Base-by-base conservation (phyloP, 2,113 vertebrate species). In the Corvus cornix region DNA sequence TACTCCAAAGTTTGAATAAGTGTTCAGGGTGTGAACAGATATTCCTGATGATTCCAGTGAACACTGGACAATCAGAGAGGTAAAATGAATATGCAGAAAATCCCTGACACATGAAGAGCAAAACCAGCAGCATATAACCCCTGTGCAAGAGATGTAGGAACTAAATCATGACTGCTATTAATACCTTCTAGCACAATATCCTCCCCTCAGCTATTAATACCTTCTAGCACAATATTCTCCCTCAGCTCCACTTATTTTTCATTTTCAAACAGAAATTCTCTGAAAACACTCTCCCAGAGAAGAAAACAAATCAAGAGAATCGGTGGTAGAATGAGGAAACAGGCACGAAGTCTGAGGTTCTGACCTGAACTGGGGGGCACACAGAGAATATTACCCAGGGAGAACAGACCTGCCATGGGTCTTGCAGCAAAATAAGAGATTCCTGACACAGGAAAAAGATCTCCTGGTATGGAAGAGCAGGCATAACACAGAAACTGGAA, bases 151-250 rank as follows among this genome's bases (percentile, higher is more conserved):
- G 35, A 91, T 77, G 55, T 17, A 33, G 33, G 69, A 84, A 37
- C 64, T 87, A 74, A 89, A 58, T 33, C 41, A 92, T 46, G 68
- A 77, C 89, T 92, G 39, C 68, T 92, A 90, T 93, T 94, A 90
- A 92, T 70, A 90, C 56, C 69, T 84, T 10, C 90, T 30, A 76
- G 58, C 48, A 89, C 84, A 91, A 62, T 67, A 95, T 53, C 49
- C n/a, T 89, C 52, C 41, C n/a, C 67, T 58, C 46, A 93, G 93
- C 81, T 93, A 85, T 78, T 76, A 92, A 96, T 68, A 90, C 44
- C n/a, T 84, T 9, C 79, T 31, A 84, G 68, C 39, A 63, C 68
- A 84, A 56, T 69, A 91, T 52, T 41, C 53, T 77, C 73, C 58
- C 44, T 64, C 39, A 91, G 68, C 53, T 93, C 62, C 72, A 84